Percentiles rank a stretch among this genome's conserved stretches.
Evolutionary conservation across 2,797 vertebrate genomes (phyloP).

Genomic region (Eurystomus glaucurus): DNA sequence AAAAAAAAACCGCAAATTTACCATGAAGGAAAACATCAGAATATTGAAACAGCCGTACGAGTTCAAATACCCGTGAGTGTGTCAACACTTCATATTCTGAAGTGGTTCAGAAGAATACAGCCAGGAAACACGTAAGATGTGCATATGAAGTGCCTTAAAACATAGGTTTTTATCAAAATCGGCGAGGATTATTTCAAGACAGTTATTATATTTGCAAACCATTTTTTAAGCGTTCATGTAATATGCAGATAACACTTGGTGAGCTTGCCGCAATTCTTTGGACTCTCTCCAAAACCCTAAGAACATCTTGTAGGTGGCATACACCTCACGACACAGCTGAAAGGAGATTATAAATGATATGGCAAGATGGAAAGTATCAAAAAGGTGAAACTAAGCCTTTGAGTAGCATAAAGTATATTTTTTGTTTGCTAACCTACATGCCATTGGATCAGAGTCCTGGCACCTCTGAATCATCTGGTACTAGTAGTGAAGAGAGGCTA

Average conservation of each 20-base stretch:
- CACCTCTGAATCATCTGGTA: background rate
- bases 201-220: background rate
- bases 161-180: background rate
- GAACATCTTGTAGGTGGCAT: background rate
- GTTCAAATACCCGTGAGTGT: background rate
- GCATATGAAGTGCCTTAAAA: background rate
- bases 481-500: background rate
- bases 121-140: background rate
- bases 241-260: background rate
- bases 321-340: background rate
- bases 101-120: background rate
- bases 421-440: background rate
- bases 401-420: background rate
- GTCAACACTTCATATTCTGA: background rate
- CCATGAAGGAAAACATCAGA: background rate
- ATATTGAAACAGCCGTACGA: background rate
- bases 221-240: background rate
- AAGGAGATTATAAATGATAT: background rate
- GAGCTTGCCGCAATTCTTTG: background rate
- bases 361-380: background rate
- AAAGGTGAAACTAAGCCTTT: background rate
- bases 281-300: background rate
- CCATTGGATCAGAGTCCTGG: background rate
- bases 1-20: conserved; percentile 15
- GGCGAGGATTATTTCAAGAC: background rate